phyloP scores from a whole-genome alignment of 2,113 vertebrate genomes.

The Brevimyrus niger region DNA sequence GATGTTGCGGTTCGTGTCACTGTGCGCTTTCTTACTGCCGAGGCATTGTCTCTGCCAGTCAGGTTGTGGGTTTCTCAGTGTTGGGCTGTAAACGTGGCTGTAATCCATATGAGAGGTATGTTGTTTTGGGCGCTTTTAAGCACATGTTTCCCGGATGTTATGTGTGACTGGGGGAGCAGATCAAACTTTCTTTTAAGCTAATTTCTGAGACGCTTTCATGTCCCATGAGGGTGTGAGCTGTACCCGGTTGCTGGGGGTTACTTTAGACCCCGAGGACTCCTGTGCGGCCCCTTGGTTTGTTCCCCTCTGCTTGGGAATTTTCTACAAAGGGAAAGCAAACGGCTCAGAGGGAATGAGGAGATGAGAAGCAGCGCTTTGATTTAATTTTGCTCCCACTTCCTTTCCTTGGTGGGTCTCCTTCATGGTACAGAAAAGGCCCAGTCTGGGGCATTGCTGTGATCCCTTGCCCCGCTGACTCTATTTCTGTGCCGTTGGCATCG shows the following conservation, averaged over 20 bases:
- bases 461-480: not conserved
- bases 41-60: not conserved
- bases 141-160: not conserved
- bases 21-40: conserved; percentile 21
- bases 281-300: not conserved
- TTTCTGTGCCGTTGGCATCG: not conserved
- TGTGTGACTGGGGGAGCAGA: not conserved
- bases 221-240: not conserved
- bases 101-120: not conserved
- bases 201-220: not conserved
- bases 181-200: not conserved
- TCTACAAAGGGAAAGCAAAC: not conserved
- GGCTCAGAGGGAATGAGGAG: not conserved
- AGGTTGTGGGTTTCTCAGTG: not conserved
- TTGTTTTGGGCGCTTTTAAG: not conserved
- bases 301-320: not conserved
- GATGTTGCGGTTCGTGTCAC: not conserved
- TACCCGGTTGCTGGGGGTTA: not conserved
- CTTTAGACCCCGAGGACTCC: not conserved
- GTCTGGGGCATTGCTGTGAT: not conserved
- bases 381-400: not conserved
- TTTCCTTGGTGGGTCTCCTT: not conserved
- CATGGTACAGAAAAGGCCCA: not conserved
- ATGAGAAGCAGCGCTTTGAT: not conserved
- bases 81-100: not conserved